These are phyloP conservation scores for Fulica atra DNA, from an alignment of 2,113 vertebrate genomes.

Conservation along the genomic window DNA sequence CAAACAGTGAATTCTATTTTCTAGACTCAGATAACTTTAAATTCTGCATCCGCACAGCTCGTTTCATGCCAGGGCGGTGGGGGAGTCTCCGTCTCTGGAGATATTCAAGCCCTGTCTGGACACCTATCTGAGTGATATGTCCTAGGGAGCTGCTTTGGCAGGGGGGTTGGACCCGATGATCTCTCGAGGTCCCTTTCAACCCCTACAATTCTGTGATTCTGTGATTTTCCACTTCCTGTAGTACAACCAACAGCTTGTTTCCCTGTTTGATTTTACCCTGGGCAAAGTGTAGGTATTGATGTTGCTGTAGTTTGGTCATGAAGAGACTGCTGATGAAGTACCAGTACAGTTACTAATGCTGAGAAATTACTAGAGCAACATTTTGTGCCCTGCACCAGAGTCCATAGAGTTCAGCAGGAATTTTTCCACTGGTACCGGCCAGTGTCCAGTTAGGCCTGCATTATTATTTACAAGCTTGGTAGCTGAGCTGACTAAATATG, in stretches of 20 bases:
- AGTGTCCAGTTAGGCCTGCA: not conserved
- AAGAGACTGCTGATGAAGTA: not conserved
- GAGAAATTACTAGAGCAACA: not conserved
- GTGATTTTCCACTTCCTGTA: not conserved
- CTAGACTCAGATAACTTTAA: not conserved
- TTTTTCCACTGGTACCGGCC: not conserved
- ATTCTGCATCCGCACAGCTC: not conserved
- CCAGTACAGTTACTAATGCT: not conserved
- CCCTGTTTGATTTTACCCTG: not conserved
- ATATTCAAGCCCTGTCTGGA: too few relatives aligned
- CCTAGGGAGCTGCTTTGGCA: too few relatives aligned
- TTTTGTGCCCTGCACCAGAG: not conserved
- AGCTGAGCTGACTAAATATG: not conserved
- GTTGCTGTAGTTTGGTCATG: not conserved
- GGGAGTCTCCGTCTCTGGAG: too few relatives aligned
- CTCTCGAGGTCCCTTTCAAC: too few relatives aligned
- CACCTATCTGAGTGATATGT: too few relatives aligned
- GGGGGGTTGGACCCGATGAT: too few relatives aligned
- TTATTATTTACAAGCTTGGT: not conserved
- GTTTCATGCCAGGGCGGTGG: not conserved
- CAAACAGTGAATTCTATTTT: not conserved
- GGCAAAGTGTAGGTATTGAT: not conserved
- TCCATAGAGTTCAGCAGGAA: not conserved
- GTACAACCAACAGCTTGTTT: not conserved
- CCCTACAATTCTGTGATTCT: too few relatives aligned